Evolutionary conservation across 2,113 vertebrate genomes (phyloP).

Genomic region (Calidris pygmaea): DNA sequence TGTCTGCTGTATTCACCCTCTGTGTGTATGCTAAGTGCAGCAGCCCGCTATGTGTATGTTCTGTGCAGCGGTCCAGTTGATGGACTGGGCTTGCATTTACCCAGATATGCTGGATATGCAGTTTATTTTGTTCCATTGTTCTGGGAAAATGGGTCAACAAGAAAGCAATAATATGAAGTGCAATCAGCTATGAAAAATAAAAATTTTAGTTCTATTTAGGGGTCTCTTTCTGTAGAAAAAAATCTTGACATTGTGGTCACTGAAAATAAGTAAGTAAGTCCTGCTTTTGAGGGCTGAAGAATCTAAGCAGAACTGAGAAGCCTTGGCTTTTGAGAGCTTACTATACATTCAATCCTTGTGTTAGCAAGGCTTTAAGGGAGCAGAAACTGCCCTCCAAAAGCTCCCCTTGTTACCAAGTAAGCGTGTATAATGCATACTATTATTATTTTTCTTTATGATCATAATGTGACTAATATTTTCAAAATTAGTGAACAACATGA

Average conservation of each 20-base stretch:
- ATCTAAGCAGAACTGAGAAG: not conserved
- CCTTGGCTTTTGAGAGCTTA: not conserved
- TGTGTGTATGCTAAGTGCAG: not conserved
- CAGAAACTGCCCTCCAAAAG: not conserved
- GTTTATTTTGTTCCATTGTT: not conserved
- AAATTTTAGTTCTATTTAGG: not conserved
- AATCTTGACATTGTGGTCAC: not conserved
- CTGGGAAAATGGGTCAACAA: not conserved
- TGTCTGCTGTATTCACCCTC: not conserved
- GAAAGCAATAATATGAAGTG: not conserved
- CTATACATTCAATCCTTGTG: not conserved
- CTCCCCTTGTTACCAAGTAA: not conserved
- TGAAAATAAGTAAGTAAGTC: not conserved
- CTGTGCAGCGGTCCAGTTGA: not conserved
- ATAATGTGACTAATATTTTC: not conserved
- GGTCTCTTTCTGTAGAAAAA: not conserved
- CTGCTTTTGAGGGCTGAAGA: not conserved
- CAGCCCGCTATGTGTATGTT: not conserved
- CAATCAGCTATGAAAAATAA: not conserved
- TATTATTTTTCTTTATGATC: not conserved
- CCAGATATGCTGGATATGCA: not conserved
- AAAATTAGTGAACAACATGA: not conserved
- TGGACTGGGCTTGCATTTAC: not conserved
- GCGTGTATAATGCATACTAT: not conserved
- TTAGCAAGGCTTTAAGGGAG: not conserved